A percentile compares a stretch with the other conserved stretches of the same genome.
These are phyloP conservation scores for Paguma larvata DNA, from an alignment of 2,797 vertebrate species.

Conservation along the genomic window DNA sequence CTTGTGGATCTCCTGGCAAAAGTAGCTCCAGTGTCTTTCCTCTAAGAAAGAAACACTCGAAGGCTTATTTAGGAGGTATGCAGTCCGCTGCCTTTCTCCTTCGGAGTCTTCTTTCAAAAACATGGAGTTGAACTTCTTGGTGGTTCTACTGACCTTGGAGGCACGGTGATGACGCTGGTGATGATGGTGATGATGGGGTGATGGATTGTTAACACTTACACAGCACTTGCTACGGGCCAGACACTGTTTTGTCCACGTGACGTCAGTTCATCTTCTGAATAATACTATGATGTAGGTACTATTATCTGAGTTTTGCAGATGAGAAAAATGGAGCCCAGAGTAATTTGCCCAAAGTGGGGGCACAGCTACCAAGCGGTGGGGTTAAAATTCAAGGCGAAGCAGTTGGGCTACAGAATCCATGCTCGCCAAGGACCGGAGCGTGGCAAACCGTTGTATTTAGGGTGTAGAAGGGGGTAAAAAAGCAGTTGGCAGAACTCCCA, in stretches of 20 bases:
- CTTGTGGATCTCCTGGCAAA: slow-evolving; percentile 60
- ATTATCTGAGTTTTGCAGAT: neutral
- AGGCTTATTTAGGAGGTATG: neutral
- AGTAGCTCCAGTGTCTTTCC: neutral
- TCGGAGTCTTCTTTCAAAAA: slow-evolving; percentile 20
- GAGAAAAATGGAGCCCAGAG: neutral
- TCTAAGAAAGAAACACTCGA: slow-evolving; percentile 61
- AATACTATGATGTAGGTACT: neutral
- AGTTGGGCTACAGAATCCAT: neutral
- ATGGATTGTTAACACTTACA: neutral
- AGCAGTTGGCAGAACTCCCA: neutral
- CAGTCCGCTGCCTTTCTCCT: neutral
- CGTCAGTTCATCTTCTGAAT: neutral
- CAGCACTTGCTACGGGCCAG: neutral
- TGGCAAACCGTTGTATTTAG: neutral
- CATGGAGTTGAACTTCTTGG: slow-evolving; percentile 30
- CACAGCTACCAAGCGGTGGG: neutral
- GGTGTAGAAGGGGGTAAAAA: neutral
- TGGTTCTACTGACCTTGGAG: neutral
- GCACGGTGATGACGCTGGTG: too few relatives aligned
- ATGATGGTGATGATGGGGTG: neutral
- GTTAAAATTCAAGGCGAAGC: neutral
- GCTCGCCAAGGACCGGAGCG: neutral
- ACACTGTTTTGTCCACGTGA: neutral
- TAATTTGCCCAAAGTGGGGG: neutral